These are phyloP conservation scores for Melanargia galathea DNA, from an alignment of 2,888 invertebrate species.

Conservation along the genomic window DNA sequence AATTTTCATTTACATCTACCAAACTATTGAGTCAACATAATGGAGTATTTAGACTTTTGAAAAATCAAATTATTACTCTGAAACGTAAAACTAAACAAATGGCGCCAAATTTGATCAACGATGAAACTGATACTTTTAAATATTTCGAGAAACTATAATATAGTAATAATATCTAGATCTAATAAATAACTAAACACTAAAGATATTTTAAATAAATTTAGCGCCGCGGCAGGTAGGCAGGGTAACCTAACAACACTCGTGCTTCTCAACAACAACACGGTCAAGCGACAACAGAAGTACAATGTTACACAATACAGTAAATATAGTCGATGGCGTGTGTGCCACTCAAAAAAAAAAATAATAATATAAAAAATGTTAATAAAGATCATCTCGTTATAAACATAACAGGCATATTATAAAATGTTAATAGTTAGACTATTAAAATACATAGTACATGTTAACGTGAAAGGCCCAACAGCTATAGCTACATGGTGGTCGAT, in stretches of 20 bases:
- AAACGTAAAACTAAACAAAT: conserved; percentile 37
- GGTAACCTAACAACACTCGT: conserved; percentile 77
- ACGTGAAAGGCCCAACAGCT: conserved; percentile 81
- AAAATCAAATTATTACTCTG: conserved; percentile 32
- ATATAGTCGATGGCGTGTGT: conserved; percentile 83
- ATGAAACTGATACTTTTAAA: conserved; percentile 42
- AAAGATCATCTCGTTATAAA: conserved; percentile 81
- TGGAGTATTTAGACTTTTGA: conserved; percentile 28
- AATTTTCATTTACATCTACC: conserved; percentile 24
- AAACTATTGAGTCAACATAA: conserved; percentile 26
- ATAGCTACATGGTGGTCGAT: conserved; percentile 81
- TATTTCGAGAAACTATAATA: conserved; percentile 40
- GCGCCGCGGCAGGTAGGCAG: conserved; percentile 58
- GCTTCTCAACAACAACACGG: conserved; percentile 76
- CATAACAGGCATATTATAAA: conserved; percentile 83
- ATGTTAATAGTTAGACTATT: conserved; percentile 83
- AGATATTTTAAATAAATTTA: conserved; percentile 53
- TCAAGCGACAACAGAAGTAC: conserved; percentile 78
- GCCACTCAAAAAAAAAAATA: conserved; percentile 76
- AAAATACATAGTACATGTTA: conserved; percentile 81
- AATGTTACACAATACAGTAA: conserved; percentile 75
- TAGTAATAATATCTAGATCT: conserved; percentile 31
- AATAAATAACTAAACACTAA: conserved; percentile 44
- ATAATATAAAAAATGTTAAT: conserved; percentile 73
- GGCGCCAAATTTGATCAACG: conserved; percentile 59